Evolutionary conservation across 2,797 vertebrate species (phyloP), one percentile per base, ranked within the genome.

Genomic region (Hoplostethus mediterraneus): DNA sequence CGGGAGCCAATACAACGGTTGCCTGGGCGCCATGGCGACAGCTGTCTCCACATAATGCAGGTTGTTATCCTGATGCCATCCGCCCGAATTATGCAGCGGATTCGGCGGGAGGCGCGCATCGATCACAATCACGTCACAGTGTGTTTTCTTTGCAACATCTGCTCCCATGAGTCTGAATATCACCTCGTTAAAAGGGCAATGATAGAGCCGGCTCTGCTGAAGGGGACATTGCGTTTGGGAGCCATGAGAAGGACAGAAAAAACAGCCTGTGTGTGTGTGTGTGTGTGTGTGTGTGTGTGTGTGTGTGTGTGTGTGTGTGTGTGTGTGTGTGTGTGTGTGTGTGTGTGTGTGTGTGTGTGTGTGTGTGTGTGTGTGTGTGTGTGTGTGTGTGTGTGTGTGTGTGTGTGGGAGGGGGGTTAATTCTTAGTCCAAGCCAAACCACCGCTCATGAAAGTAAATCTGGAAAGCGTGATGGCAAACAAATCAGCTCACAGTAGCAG

Each of bases 111-210:
- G 82, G 80, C 49, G 69, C 21, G 67, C 89, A 93, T 94, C 89
- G 80, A 93, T 93, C 91, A 92, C 87, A 82, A 85, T 89, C 90
- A 85, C 81, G 86, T 87, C 90, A 85, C 82, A 75, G 79, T 81
- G 81, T 82, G 84, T 90, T 90, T 91, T 89, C 91, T 79, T 92
- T 87, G 86, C 87, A 92, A 88, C 92, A 92, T 93, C 92, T 93
- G 91, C 91, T 92, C 85, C 87, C 80, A 36, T 85, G 89, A 86
- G 86, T 87, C 75, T 83, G 86, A 80, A 87, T 89, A 84, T 87
- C 82, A 77, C 86, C 90, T 91, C 83, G 80, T 92, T 93, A 93
- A 85, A 88, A 84, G 87, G 89, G 79, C 83, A 82, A 77, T 72
- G 84, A 87, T 82, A 73, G 80, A 86, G 81, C 84, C 77, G 85